Evolutionary conservation across 2,888 invertebrate species (phyloP).

Genomic region (Papilio elwesi): DNA sequence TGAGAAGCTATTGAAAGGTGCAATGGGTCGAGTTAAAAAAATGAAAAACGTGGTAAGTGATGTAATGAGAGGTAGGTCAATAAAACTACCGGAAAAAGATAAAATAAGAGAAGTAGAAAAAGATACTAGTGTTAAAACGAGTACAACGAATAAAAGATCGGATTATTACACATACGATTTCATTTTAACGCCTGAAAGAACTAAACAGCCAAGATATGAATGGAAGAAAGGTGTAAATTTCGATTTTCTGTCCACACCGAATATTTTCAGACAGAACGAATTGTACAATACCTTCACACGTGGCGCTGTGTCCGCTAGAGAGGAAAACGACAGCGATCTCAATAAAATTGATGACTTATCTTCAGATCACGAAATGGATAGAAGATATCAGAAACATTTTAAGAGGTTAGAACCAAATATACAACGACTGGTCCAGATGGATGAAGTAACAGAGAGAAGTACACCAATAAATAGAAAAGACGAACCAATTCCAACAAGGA

Average conservation of each 20-base stretch:
- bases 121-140: neutral
- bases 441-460: neutral
- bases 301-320: neutral
- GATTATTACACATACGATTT: slow-evolving; percentile 17
- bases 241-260: neutral
- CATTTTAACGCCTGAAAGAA: slow-evolving; percentile 10
- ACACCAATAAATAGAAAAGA: neutral
- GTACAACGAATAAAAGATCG: neutral
- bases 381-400: neutral
- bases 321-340: neutral
- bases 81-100: neutral
- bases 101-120: neutral
- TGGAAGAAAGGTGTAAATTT: slow-evolving; percentile 22
- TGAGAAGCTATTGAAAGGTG: neutral
- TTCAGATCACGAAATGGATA: neutral
- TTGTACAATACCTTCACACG: neutral
- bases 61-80: neutral
- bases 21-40: neutral
- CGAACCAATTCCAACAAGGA: neutral
- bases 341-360: neutral
- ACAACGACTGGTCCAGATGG: neutral
- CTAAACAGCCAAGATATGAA: slow-evolving; percentile 16
- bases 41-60: neutral
- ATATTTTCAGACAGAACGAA: neutral
- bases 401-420: neutral